Base-by-base conservation (phyloP, 2,113 vertebrate species). In the Aleadryas rufinucha region DNA sequence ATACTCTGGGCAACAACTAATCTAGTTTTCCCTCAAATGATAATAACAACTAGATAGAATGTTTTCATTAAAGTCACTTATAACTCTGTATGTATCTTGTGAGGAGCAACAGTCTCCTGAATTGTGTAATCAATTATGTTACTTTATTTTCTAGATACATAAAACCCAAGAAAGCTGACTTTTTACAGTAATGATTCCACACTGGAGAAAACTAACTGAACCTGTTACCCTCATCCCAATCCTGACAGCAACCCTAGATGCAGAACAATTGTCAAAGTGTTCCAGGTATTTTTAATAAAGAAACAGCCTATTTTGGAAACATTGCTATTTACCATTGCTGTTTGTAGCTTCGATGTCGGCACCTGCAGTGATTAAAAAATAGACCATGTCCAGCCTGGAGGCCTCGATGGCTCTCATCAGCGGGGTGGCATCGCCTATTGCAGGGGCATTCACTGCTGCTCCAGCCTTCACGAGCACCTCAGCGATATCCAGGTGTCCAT, bases 381-480 rank as follows among this genome's bases (percentile, higher is more conserved):
- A 98, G 61, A 99, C 99, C 26, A 99, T 99, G 70, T 98, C 98
- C 33, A 98, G 78, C 26, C 98, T 98, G 83, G 98, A 98, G 94
- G 98, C 98, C 97, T 99, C 98, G 3, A 99, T 98, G 75, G 99
- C 99, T 97, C 98, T 98, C 98, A 98, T 99, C 41, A 99, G 97
- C 0, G 99, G 99, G 2, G 99, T 99, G 74, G 98, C 98, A 17
- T 97, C 97, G n/a, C 98, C 98, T 59, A 99, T 96, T 19, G 98
- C 96, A 35, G 59, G 16, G 5, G 98, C 97, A 39, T 99, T 97
- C 37, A 99, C 56, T 1, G 11, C 9, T 16, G 99, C 99, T 44
- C 99, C 99, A 3, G 98, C 95, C 45, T 98, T 89, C 61, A 99
- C 57, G 7, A 99, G 97, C 71, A 99, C 97, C 44, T 99, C 95